These are phyloP conservation scores for Dione juno DNA, from an alignment of 2,888 invertebrate genomes.

Conservation along the genomic window DNA sequence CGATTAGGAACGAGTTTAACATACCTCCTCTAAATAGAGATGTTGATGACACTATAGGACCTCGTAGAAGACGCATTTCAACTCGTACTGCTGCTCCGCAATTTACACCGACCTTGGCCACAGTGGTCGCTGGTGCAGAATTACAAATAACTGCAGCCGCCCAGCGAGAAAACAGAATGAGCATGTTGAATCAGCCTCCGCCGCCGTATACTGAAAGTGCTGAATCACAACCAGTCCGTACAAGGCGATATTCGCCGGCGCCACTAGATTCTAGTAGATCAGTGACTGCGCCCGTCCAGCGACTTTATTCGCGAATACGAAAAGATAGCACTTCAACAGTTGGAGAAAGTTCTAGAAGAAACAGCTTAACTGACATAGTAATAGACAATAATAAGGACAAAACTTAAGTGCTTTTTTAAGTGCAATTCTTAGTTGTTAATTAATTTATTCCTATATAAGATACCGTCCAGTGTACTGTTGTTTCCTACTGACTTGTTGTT, in stretches of 20 bases:
- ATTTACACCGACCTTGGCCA: slow-evolving; percentile 76
- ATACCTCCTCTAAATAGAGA: slow-evolving; percentile 58
- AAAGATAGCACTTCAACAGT: slow-evolving; percentile 65
- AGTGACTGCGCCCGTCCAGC: slow-evolving; percentile 69
- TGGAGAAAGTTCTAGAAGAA: slow-evolving; percentile 67
- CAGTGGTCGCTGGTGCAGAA: slow-evolving; percentile 76
- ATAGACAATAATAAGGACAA: slow-evolving; percentile 79
- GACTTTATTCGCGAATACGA: slow-evolving; percentile 74
- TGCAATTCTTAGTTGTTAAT: slow-evolving; percentile 57
- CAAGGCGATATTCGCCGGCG: slow-evolving; percentile 75
- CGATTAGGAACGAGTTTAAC: slow-evolving; percentile 66
- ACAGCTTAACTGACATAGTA: slow-evolving; percentile 78
- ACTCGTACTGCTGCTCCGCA: slow-evolving; percentile 72
- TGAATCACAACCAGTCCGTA: slow-evolving; percentile 61
- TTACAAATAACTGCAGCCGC: slow-evolving; percentile 74
- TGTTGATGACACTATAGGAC: slow-evolving; percentile 63
- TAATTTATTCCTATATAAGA: slow-evolving; percentile 53
- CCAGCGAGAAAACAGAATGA: slow-evolving; percentile 74
- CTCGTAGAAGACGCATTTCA: slow-evolving; percentile 71
- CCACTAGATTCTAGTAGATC: slow-evolving; percentile 65
- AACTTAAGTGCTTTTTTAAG: slow-evolving; percentile 67
- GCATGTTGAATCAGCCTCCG: slow-evolving; percentile 74
- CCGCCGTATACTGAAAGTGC: slow-evolving; percentile 73
- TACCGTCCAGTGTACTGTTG: slow-evolving; percentile 42
- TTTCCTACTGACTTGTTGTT: slow-evolving; percentile 9